A percentile compares a stretch with the other conserved stretches of the same genome.
These are phyloP conservation scores for Limnephilus auricula DNA, from an alignment of 2,888 invertebrate genomes.

Conservation along the genomic window DNA sequence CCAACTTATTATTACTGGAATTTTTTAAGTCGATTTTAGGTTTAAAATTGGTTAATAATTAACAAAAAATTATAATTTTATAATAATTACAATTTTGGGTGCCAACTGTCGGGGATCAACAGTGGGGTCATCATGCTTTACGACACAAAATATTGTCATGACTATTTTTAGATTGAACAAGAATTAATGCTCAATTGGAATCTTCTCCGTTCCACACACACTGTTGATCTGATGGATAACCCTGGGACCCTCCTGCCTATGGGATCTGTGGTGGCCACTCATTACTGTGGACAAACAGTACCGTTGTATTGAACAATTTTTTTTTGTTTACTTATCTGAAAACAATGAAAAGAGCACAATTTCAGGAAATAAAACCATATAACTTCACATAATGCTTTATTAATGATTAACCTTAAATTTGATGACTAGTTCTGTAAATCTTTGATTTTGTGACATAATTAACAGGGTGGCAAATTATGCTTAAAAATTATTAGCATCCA, in stretches of 20 bases:
- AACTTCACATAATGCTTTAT: conserved; percentile 34
- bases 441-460: not conserved
- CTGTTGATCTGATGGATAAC: conserved; percentile 78
- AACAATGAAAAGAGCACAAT: not conserved
- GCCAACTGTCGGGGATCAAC: too few species aligned
- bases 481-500: conserved; percentile 23
- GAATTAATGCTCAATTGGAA: conserved; percentile 73
- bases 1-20: too few species aligned
- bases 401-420: conserved; percentile 16
- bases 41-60: too few species aligned
- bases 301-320: conserved; percentile 10
- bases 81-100: too few species aligned
- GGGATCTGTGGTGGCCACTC: conserved; percentile 70
- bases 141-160: not conserved
- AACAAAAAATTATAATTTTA: too few species aligned
- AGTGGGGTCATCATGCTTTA: too few species aligned
- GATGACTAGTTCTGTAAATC: conserved; percentile 15
- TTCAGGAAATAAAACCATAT: not conserved
- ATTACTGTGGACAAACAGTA: conserved; percentile 37
- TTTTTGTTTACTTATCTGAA: not conserved
- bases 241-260: conserved; percentile 75
- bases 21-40: too few species aligned
- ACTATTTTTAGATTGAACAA: conserved; percentile 14
- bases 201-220: conserved; percentile 78
- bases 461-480: conserved; percentile 11